Percentiles rank a stretch among this genome's conserved stretches.
phyloP scores from a whole-genome alignment of 2,888 invertebrate genomes.

The Dioctria linearis region DNA sequence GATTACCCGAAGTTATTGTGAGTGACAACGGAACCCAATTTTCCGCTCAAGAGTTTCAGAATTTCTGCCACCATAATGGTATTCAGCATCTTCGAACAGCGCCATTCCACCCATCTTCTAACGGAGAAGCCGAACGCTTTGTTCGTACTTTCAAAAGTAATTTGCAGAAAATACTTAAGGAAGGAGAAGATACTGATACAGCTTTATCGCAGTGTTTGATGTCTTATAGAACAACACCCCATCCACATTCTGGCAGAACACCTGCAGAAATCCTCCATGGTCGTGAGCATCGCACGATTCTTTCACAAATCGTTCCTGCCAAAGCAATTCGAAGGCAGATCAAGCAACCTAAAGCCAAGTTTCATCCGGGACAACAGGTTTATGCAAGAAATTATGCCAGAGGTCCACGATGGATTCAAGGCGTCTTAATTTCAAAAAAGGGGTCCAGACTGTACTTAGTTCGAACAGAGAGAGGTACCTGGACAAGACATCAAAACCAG shows the following conservation, averaged over 20 bases:
- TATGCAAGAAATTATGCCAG: too few relatives aligned
- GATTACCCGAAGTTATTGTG: neutral
- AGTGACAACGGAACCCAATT: neutral
- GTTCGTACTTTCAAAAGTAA: neutral
- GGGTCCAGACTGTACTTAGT: too few relatives aligned
- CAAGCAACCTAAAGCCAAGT: too few relatives aligned
- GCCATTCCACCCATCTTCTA: neutral
- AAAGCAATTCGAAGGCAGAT: too few relatives aligned
- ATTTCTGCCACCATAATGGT: neutral
- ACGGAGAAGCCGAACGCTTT: constrained; percentile 7
- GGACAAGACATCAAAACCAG: too few relatives aligned
- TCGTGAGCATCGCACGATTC: too few relatives aligned
- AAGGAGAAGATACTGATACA: neutral
- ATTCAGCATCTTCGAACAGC: neutral
- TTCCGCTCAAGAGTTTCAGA: neutral
- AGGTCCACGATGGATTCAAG: too few relatives aligned
- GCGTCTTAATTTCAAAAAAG: too few relatives aligned
- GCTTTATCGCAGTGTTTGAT: neutral
- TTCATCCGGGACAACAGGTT: too few relatives aligned
- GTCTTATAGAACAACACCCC: neutral
- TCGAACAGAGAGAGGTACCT: too few relatives aligned
- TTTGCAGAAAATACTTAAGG: neutral
- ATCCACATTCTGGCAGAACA: neutral
- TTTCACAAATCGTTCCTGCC: too few relatives aligned
- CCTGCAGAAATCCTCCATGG: constrained; percentile 1